These are phyloP conservation scores for Heliconius himera DNA, from an alignment of 1,140 invertebrate species.

Conservation along the genomic window DNA sequence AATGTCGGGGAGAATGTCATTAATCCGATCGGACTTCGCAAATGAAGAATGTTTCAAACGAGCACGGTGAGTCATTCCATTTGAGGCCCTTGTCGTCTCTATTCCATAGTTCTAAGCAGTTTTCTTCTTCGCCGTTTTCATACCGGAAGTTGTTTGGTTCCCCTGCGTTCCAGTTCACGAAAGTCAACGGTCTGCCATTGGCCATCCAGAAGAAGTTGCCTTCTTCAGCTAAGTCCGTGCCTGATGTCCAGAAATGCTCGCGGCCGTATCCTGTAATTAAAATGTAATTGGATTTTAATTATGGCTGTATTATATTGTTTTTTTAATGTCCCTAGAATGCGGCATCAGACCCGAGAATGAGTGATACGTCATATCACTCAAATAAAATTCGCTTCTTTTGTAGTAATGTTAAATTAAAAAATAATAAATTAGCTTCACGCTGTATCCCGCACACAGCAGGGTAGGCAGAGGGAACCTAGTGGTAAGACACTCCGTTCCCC, in stretches of 20 bases:
- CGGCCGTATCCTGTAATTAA: conserved; percentile 88
- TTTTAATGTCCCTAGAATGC: too few relatives aligned
- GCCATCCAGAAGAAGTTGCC: conserved; percentile 96
- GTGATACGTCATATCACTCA: too few relatives aligned
- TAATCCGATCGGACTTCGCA: conserved; percentile 89
- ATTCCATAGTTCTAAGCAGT: conserved; percentile 95
- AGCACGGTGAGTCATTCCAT: conserved; percentile 96
- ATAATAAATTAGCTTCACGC: too few relatives aligned
- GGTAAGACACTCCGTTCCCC: too few relatives aligned
- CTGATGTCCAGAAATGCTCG: conserved; percentile 96
- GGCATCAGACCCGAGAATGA: too few relatives aligned
- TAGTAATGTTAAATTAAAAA: too few relatives aligned
- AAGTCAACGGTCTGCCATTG: conserved; percentile 92
- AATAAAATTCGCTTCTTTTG: too few relatives aligned
- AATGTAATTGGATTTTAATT: not conserved
- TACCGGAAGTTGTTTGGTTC: conserved; percentile 96
- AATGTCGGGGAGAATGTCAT: conserved; percentile 41
- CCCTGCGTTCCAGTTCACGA: conserved; percentile 95
- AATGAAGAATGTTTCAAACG: conserved; percentile 95
- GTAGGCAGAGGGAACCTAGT: too few relatives aligned
- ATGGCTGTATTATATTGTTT: not conserved
- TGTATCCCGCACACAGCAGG: too few relatives aligned
- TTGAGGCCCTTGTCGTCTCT: conserved; percentile 94
- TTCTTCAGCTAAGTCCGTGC: conserved; percentile 94
- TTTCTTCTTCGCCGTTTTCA: conserved; percentile 95